A percentile compares a stretch with the other conserved stretches of the same genome.
Conservation (phyloP, 2,888 invertebrate species). For the Silvanus unidentatus region DNA sequence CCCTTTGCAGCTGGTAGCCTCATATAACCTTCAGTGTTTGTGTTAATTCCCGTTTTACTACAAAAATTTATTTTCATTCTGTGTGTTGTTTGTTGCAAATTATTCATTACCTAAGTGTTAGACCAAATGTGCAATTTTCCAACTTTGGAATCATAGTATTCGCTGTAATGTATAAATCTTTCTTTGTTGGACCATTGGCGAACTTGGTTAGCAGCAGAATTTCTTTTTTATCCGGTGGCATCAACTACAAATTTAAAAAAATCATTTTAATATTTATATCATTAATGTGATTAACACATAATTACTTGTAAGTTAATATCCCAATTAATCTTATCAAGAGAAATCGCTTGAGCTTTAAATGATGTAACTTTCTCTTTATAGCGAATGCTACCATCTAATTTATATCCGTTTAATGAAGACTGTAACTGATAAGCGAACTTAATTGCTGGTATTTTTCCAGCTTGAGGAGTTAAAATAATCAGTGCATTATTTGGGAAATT, state of each 20-base stretch:
- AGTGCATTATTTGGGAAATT: constrained; percentile 44
- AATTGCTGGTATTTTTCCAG: too few species aligned
- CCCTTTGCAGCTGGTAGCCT: constrained; percentile 46
- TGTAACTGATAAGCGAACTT: constrained; percentile 39
- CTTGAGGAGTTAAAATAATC: constrained; percentile 45
- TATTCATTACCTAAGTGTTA: not conserved
- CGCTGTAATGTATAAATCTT: constrained; percentile 33
- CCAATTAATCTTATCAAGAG: constrained; percentile 43
- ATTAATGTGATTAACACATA: too few species aligned
- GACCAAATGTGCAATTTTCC: constrained; percentile 37
- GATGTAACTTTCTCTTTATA: constrained; percentile 47
- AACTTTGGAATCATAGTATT: constrained; percentile 39
- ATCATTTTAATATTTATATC: too few species aligned
- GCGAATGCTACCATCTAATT: constrained; percentile 32
- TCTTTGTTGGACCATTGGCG: constrained; percentile 25
- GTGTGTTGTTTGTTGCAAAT: too few species aligned
- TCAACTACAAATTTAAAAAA: constrained; percentile 33
- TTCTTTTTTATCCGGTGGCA: constrained; percentile 35
- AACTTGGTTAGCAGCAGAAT: constrained; percentile 33
- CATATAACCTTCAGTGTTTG: constrained; percentile 35
- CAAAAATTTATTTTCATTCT: constrained; percentile 3
- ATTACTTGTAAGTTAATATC: constrained; percentile 43
- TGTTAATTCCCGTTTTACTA: constrained; percentile 13
- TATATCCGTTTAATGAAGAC: constrained; percentile 34
- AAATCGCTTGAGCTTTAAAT: constrained; percentile 40